These are phyloP conservation scores for Drusus annulatus DNA, from an alignment of 1,140 invertebrate genomes.

Conservation along the genomic window DNA sequence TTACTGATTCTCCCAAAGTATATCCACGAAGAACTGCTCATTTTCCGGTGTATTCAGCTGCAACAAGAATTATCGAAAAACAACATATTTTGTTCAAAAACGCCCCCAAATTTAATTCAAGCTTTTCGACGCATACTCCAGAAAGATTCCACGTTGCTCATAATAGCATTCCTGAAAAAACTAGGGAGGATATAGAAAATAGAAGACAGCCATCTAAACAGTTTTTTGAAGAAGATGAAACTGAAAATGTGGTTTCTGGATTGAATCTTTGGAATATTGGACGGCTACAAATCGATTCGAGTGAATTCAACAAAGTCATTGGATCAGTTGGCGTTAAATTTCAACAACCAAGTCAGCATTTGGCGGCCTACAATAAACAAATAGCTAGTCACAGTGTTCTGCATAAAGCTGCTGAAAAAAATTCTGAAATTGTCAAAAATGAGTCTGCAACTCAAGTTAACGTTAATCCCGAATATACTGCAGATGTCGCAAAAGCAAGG, in stretches of 20 bases:
- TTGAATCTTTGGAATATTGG: slow-evolving; percentile 13
- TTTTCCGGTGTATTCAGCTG: not conserved
- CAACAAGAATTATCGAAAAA: too few relatives aligned
- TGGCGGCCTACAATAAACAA: not conserved
- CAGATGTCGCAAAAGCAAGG: not conserved
- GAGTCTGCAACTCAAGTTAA: too few relatives aligned
- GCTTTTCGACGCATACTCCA: not conserved
- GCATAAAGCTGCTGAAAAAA: not conserved
- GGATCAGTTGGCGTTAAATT: too few relatives aligned
- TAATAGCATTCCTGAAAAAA: not conserved
- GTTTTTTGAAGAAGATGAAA: not conserved
- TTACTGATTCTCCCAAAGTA: slow-evolving; percentile 16
- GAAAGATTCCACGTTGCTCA: not conserved
- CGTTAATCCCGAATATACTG: not conserved
- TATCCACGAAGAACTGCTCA: not conserved
- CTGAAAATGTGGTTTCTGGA: not conserved
- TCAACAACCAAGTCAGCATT: not conserved
- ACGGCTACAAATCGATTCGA: too few relatives aligned
- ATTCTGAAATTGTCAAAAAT: too few relatives aligned
- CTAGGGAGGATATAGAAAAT: not conserved
- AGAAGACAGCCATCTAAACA: not conserved
- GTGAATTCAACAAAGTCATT: too few relatives aligned
- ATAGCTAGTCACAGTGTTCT: not conserved
- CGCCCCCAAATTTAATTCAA: too few relatives aligned
- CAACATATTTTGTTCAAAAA: too few relatives aligned